These are phyloP conservation scores for Steinernema khuongi DNA, from an alignment of 1,140 invertebrate genomes.

Conservation along the genomic window DNA sequence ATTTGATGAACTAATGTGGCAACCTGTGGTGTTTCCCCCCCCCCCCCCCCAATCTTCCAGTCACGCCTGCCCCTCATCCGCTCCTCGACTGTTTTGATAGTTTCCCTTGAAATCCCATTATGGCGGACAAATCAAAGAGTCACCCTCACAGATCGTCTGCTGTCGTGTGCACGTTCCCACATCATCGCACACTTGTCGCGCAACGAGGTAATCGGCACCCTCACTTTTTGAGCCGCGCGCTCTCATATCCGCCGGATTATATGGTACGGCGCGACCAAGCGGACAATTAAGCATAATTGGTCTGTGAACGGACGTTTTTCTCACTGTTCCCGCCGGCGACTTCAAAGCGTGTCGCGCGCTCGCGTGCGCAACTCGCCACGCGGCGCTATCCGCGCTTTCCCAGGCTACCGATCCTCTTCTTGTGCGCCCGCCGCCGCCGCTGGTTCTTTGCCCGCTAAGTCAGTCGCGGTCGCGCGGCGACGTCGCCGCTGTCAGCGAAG, in stretches of 20 bases:
- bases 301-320: constrained; percentile 16
- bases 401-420: constrained; percentile 3
- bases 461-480: not conserved
- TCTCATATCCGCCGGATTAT: constrained; percentile 16
- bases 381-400: not conserved
- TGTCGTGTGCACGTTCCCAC: constrained; percentile 10
- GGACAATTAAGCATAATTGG: constrained; percentile 17
- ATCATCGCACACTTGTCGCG: constrained; percentile 16
- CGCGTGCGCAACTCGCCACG: constrained; percentile 8
- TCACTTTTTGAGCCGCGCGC: constrained; percentile 13
- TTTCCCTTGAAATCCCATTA: not conserved
- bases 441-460: not conserved
- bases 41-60: too few species aligned
- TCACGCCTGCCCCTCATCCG: too few species aligned
- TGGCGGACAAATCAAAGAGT: not conserved
- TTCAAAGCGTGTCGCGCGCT: constrained; percentile 12
- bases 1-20: not conserved
- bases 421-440: not conserved
- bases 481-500: constrained; percentile 11
- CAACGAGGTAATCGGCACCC: constrained; percentile 16
- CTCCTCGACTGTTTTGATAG: too few species aligned
- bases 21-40: not conserved
- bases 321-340: constrained; percentile 12
- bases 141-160: not conserved
- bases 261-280: constrained; percentile 14